Conservation (phyloP, 2,797 vertebrate species). For the Malurus leucopterus region DNA sequence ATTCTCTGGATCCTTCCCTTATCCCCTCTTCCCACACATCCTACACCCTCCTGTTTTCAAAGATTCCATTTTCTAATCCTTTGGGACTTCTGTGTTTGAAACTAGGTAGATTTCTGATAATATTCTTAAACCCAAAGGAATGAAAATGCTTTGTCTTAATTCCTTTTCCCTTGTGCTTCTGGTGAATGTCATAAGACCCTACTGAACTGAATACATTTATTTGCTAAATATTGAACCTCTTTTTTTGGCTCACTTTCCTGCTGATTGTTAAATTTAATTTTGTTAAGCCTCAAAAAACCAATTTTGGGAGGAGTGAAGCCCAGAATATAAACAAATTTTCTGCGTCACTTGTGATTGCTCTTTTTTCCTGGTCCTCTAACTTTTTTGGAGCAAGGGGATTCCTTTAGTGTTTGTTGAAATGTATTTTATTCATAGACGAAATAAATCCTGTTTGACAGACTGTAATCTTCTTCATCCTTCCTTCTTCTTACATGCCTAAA, state of each 20-base stretch:
- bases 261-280: constrained; percentile 31
- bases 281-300: constrained; percentile 4
- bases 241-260: constrained; percentile 10
- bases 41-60: neutral
- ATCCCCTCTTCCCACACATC: rapidly evolving
- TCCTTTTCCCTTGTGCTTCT: neutral
- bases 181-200: neutral
- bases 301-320: neutral
- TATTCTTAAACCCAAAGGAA: neutral
- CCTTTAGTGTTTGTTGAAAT: neutral
- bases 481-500: neutral
- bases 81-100: neutral
- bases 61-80: neutral
- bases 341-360: neutral
- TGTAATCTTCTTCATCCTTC: neutral
- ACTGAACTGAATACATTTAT: neutral
- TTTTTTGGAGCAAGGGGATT: neutral
- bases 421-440: neutral
- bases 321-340: constrained; percentile 3
- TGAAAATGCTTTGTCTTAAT: neutral
- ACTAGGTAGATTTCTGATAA: neutral
- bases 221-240: constrained; percentile 12
- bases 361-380: neutral
- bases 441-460: constrained; percentile 3
- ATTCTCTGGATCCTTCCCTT: neutral